A percentile compares a stretch with the other conserved stretches of the same genome.
Conservation (phyloP, 2,888 invertebrate genomes). For the Catonia carolina region DNA sequence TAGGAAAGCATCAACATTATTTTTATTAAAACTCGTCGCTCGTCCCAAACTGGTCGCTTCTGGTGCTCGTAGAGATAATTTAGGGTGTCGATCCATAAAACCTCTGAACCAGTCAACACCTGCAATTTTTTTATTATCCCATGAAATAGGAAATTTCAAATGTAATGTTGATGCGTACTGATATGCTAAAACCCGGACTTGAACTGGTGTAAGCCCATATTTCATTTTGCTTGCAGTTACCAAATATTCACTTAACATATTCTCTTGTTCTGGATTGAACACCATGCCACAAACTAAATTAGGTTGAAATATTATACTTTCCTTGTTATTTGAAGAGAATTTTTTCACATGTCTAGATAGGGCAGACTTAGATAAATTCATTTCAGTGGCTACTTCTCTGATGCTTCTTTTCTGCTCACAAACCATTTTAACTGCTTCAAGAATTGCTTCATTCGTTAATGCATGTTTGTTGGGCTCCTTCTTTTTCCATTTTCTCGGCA, state of each 20-base stretch:
- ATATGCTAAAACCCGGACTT: constrained; percentile 18
- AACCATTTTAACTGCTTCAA: no score
- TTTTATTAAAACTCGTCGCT: constrained; percentile 20
- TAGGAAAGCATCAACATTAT: constrained; percentile 19
- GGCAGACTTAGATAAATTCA: no score
- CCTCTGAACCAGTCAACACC: constrained; percentile 15
- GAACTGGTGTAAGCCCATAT: constrained; percentile 12
- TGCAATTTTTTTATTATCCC: constrained; percentile 7
- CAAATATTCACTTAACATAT: constrained; percentile 8
- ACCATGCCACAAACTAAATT: constrained; percentile 11
- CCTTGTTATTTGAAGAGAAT: no score
- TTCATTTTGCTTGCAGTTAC: constrained; percentile 8
- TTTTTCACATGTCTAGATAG: no score
- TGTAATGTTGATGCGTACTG: constrained; percentile 16
- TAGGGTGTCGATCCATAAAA: constrained; percentile 18
- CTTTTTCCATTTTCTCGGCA: no score
- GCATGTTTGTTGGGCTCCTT: no score
- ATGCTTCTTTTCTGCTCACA: no score
- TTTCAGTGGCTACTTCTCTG: no score
- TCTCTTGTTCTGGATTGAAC: constrained; percentile 12
- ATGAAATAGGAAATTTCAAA: constrained; percentile 7
- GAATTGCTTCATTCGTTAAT: no score
- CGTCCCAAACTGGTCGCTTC: constrained; percentile 18
- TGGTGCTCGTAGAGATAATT: constrained; percentile 19
- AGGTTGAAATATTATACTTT: no score